phyloP scores from a whole-genome alignment of 2,797 vertebrate species.

The Oophaga sylvatica region DNA sequence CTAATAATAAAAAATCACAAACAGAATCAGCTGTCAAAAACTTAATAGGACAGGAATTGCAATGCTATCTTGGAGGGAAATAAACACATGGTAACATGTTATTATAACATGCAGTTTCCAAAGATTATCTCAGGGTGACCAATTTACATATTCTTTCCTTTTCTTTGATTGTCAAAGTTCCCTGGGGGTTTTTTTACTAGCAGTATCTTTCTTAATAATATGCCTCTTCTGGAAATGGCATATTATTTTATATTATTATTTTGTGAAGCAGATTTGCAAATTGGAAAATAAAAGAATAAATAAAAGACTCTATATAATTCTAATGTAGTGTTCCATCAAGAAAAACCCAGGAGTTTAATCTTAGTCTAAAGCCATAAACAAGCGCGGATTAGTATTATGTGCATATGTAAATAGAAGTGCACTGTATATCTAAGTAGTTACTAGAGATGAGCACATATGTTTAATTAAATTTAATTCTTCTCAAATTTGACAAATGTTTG shows the following conservation, averaged over 20 bases:
- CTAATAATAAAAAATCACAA: constrained; percentile 29
- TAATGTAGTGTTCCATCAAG: background rate
- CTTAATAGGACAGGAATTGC: constrained; percentile 12
- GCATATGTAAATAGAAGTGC: background rate
- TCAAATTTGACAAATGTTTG: too few relatives aligned
- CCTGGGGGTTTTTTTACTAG: constrained; percentile 15
- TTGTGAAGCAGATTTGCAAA: constrained; percentile 20
- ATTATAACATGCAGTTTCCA: constrained; percentile 9
- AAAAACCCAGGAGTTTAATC: background rate
- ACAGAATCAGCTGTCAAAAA: constrained; percentile 7
- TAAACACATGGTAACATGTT: constrained; percentile 10
- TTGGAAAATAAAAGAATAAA: background rate
- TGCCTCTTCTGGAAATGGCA: constrained; percentile 27
- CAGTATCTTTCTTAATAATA: constrained; percentile 36
- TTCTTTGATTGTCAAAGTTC: constrained; percentile 26
- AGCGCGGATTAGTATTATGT: background rate
- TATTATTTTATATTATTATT: constrained; percentile 22
- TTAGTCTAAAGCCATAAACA: background rate
- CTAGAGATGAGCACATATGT: too few relatives aligned
- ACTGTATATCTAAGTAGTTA: too few relatives aligned
- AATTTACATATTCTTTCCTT: constrained; percentile 29
- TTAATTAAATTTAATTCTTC: too few relatives aligned
- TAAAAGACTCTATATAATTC: background rate
- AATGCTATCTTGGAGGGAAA: constrained; percentile 25
- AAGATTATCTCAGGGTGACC: constrained; percentile 31